phyloP scores from a whole-genome alignment of 2,888 invertebrate species.

The Lagria hirta region DNA sequence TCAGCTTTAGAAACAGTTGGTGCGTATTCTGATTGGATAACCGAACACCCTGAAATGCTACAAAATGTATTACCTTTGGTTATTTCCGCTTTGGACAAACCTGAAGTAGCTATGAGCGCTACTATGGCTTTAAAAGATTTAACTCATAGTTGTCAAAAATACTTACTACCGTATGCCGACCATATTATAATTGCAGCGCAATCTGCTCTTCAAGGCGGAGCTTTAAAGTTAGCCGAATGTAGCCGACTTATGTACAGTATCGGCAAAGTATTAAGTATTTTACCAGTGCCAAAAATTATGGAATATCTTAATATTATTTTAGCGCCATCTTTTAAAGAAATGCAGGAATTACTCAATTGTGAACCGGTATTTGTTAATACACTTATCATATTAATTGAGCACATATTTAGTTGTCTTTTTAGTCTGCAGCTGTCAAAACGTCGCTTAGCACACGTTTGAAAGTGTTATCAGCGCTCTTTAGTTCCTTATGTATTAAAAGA shows the following conservation, averaged over 20 bases:
- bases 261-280: slow-evolving; percentile 70
- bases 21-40: slow-evolving; percentile 85
- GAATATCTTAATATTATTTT: slow-evolving; percentile 70
- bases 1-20: slow-evolving; percentile 78
- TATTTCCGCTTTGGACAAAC: slow-evolving; percentile 64
- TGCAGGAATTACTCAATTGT: slow-evolving; percentile 57
- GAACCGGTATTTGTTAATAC: slow-evolving; percentile 53
- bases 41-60: slow-evolving; percentile 68
- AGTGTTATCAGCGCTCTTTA: slow-evolving; percentile 65
- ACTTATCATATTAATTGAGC: not conserved
- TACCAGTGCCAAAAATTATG: slow-evolving; percentile 65
- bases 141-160: slow-evolving; percentile 75
- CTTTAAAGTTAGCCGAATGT: slow-evolving; percentile 67
- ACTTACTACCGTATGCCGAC: slow-evolving; percentile 74
- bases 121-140: slow-evolving; percentile 89
- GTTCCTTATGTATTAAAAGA: slow-evolving; percentile 56
- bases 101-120: slow-evolving; percentile 73
- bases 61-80: slow-evolving; percentile 69
- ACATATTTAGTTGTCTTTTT: slow-evolving; percentile 26
- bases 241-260: slow-evolving; percentile 75
- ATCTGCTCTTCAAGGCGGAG: slow-evolving; percentile 58
- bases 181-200: slow-evolving; percentile 74
- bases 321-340: slow-evolving; percentile 65
- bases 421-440: slow-evolving; percentile 57
- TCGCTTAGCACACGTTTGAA: slow-evolving; percentile 65